phyloP scores from a whole-genome alignment of 2,888 invertebrate genomes.

The Drosophila mimica region DNA sequence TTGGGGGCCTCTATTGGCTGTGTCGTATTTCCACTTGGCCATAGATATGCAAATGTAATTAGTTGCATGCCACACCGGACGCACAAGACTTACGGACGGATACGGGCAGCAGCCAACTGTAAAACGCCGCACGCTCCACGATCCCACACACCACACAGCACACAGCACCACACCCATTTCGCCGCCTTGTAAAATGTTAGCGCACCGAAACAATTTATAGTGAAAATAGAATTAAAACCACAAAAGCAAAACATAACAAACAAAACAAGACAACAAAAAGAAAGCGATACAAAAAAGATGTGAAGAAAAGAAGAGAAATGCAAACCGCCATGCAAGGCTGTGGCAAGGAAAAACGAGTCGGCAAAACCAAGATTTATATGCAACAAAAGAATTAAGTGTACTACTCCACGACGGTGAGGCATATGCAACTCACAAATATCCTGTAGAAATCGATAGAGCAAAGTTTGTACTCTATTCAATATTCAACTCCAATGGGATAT shows the following conservation, averaged over 20 bases:
- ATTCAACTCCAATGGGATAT: neutral
- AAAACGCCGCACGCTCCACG: constrained; percentile 53
- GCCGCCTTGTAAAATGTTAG: constrained; percentile 75
- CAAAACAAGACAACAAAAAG: constrained; percentile 30
- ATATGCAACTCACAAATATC: constrained; percentile 2
- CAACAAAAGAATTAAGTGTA: constrained; percentile 62
- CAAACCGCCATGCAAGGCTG: constrained; percentile 41
- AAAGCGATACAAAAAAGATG: constrained; percentile 44
- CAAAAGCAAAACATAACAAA: constrained; percentile 78
- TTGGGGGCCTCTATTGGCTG: constrained; percentile 19
- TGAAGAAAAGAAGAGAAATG: constrained; percentile 48
- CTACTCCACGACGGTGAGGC: constrained; percentile 9
- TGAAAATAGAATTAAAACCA: constrained; percentile 83
- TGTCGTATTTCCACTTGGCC: constrained; percentile 60
- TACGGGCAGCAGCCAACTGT: constrained; percentile 63
- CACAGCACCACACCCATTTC: constrained; percentile 10
- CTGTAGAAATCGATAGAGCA: constrained; percentile 4
- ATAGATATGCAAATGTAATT: constrained; percentile 84
- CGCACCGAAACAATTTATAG: constrained; percentile 82
- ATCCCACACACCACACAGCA: constrained; percentile 11
- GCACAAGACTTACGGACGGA: constrained; percentile 28
- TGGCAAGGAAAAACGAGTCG: constrained; percentile 54
- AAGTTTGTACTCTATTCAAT: neutral
- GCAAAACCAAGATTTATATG: constrained; percentile 81
- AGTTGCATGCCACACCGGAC: constrained; percentile 80